Evolutionary conservation across 1,140 invertebrate species (phyloP).

Genomic region (Archegozetes longisetosus): DNA sequence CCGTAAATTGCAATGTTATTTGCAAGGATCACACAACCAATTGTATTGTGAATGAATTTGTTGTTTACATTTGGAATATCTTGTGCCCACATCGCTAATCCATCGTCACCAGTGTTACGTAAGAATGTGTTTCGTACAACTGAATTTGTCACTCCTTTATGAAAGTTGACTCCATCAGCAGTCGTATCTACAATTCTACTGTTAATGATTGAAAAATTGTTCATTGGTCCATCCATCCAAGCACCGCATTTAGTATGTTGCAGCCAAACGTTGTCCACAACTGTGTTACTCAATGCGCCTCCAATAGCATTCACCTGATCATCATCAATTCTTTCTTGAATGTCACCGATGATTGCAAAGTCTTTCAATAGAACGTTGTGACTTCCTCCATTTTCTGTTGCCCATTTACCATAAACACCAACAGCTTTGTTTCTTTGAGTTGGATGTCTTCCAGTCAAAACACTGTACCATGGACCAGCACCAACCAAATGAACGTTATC

Average conservation of each 20-base stretch:
- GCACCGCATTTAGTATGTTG: background rate
- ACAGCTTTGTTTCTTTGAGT: background rate
- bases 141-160: too few species aligned
- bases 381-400: background rate
- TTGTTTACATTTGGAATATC: background rate
- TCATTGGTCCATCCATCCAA: background rate
- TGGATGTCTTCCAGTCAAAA: too few species aligned
- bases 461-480: too few species aligned
- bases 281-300: background rate
- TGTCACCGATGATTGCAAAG: background rate
- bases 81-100: conserved; percentile 1
- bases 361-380: background rate
- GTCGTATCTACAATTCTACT: background rate
- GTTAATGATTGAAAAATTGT: background rate
- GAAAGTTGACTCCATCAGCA: background rate
- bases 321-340: background rate
- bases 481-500: background rate
- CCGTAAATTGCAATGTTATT: conserved; percentile 3
- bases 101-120: conserved; percentile 6
- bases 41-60: too few species aligned
- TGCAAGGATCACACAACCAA: background rate
- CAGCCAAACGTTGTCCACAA: background rate
- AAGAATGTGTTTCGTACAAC: too few species aligned
- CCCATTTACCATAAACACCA: background rate
- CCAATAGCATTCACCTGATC: background rate